Base-by-base conservation (phyloP, 2,888 invertebrate genomes). In the Cosmorhoe ocellata region DNA sequence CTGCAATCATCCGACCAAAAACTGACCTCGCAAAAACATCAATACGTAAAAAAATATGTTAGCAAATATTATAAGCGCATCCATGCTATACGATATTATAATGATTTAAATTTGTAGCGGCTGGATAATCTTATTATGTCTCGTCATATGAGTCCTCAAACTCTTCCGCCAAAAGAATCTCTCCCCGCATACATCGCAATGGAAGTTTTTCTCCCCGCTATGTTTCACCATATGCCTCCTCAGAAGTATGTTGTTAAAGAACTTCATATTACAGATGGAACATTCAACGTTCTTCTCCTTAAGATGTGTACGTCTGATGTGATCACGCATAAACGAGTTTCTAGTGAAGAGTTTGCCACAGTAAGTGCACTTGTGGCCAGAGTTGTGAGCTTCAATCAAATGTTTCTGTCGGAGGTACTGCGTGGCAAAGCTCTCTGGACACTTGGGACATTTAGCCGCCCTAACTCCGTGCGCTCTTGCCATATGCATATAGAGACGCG, bases 141-240 rank as follows among this genome's bases (percentile, higher is more conserved):
- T 78, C 22, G 77, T 84, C 69, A 91, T 85, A 59, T 94, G 94
- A 0, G 91, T 91, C 10, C 91, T 88, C 24, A 94, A 73, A 62
- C 93, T 92, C 44, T 93, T 93, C 46, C 92, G 85, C 75, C 93
- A 92, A 30, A 91, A 91, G 56, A 93, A 91, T 59, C 91, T 84
- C 53, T 92, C 92, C 0, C 92, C 91, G 49, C 93, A 93, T 1
- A 92, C 76, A 37, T 93, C 92, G 55, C 93, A 93, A 41, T 92
- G 90, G 51, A 91, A 92, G 37, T 88, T 90, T 47, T 91, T 91
- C 30, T 92, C 92, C 1, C 91, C 91, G 32, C 89, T 89, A 46
- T 89, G 89, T 39, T 86, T 89, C 0, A 87, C 81, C 86, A 89
- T 86, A 40, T 89, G 90, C 1, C 86, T 65, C 28, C 83, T 74